These are phyloP conservation scores for Reticulitermes lucifugus DNA, from an alignment of 2,888 invertebrate species.

Conservation along the genomic window DNA sequence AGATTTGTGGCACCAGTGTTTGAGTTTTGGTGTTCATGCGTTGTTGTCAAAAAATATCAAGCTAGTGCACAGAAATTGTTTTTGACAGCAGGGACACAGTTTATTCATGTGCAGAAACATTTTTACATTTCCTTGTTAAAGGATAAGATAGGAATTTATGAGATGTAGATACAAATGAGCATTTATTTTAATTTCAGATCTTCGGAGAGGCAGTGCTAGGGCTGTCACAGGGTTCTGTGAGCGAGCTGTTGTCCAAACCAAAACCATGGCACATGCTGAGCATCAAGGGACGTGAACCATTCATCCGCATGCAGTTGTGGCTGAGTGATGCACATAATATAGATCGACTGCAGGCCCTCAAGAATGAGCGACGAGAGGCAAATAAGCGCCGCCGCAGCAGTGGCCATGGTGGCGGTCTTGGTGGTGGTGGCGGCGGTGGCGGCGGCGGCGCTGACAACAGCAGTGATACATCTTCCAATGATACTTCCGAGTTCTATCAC, in stretches of 20 bases:
- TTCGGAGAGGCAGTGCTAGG: conserved; percentile 98
- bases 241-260: conserved; percentile 96
- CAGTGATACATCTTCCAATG: conserved; percentile 89
- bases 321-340: conserved; percentile 95
- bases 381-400: conserved; percentile 83
- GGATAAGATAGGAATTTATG: too few relatives aligned
- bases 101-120: too few relatives aligned
- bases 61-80: too few relatives aligned
- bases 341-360: conserved; percentile 90
- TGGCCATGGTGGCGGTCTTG: conserved; percentile 60
- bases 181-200: conserved; percentile 68
- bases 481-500: conserved; percentile 89
- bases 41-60: too few relatives aligned
- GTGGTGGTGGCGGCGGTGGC: conserved; percentile 71
- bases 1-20: too few relatives aligned
- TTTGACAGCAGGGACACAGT: too few relatives aligned
- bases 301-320: conserved; percentile 97
- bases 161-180: background rate
- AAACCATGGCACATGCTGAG: conserved; percentile 99
- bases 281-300: conserved; percentile 96
- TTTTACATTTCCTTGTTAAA: too few relatives aligned
- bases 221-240: conserved; percentile 95
- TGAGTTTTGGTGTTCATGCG: too few relatives aligned
- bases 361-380: conserved; percentile 91
- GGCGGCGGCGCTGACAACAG: conserved; percentile 87